phyloP scores from a whole-genome alignment of 2,113 vertebrate genomes.

The cat (Felis catus) region DNA sequence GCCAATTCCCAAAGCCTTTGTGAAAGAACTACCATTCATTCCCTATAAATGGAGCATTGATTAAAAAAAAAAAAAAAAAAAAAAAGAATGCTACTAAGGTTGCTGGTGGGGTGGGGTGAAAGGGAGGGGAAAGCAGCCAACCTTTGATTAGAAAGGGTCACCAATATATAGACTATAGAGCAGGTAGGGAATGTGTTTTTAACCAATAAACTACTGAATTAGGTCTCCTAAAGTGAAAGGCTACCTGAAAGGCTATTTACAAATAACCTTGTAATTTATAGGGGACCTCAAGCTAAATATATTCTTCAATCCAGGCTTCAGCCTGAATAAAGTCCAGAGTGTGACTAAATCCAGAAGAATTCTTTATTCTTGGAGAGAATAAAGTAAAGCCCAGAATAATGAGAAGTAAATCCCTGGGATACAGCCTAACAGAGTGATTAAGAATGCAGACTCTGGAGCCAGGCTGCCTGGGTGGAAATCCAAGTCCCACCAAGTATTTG shows the following conservation, averaged over 20 bases:
- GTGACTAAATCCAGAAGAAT: background rate
- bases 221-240: background rate
- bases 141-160: background rate
- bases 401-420: background rate
- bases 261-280: background rate
- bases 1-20: background rate
- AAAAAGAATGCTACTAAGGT: background rate
- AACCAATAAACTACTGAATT: background rate
- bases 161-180: too few species aligned
- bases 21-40: background rate
- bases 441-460: background rate
- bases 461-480: background rate
- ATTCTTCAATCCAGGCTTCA: background rate
- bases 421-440: background rate
- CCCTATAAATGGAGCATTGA: background rate
- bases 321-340: background rate
- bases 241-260: background rate
- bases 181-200: background rate
- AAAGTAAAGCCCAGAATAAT: slow-evolving; percentile 25
- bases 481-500: background rate
- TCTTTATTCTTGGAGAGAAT: slow-evolving; percentile 21
- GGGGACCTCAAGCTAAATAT: background rate
- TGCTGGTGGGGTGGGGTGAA: background rate
- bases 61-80: background rate
- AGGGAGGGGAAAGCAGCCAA: background rate